Evolutionary conservation across 2,113 vertebrate genomes (phyloP).

Genomic region (Cyanoramphus novaezelandiae): DNA sequence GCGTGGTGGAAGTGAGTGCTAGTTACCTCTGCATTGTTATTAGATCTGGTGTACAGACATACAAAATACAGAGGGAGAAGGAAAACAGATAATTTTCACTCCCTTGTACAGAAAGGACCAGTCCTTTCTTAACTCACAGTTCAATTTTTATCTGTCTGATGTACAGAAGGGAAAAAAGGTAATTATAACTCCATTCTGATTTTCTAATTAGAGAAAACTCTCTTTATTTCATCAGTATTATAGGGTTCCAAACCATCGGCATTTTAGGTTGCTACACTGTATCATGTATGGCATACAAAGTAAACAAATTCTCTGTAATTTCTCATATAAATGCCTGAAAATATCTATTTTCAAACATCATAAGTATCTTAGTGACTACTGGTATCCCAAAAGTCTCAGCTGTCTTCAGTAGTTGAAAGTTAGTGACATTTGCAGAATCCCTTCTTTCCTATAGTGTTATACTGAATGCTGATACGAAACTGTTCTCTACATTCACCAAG

Average conservation of each 20-base stretch:
- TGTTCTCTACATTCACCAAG: not conserved
- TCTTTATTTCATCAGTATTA: not conserved
- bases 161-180: not conserved
- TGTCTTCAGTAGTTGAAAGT: not conserved
- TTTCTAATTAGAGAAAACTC: not conserved
- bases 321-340: not conserved
- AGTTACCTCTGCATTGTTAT: not conserved
- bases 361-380: not conserved
- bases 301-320: not conserved
- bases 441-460: not conserved
- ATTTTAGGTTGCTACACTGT: not conserved
- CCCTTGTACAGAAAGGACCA: not conserved
- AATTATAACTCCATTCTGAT: not conserved
- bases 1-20: not conserved
- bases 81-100: not conserved
- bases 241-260: not conserved
- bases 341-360: not conserved
- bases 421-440: not conserved
- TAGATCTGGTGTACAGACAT: not conserved
- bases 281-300: not conserved
- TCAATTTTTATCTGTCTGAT: not conserved
- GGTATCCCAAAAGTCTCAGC: not conserved
- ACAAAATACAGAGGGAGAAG: not conserved
- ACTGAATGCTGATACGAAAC: not conserved
- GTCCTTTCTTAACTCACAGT: accelerated